phyloP scores from a whole-genome alignment of 2,113 vertebrate genomes.

The Eulemur rufifrons region DNA sequence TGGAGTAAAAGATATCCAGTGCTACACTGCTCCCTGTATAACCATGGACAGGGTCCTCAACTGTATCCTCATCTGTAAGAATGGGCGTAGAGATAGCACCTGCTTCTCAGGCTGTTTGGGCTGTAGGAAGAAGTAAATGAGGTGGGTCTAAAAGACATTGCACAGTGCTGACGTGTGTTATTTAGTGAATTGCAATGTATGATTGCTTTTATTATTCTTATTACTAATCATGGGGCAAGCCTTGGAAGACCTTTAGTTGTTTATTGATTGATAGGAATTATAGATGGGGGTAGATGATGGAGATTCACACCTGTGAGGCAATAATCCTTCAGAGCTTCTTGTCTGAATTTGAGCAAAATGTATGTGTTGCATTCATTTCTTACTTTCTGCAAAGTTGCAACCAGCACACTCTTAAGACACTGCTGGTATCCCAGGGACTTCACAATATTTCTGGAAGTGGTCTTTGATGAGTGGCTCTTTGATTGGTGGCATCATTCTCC shows the following conservation, averaged over 20 bases:
- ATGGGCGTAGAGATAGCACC: fast-evolving
- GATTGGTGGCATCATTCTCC: neutral
- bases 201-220: neutral
- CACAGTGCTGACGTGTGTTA: neutral
- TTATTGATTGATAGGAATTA: neutral
- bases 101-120: neutral
- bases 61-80: neutral
- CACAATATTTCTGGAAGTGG: neutral
- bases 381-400: neutral
- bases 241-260: neutral
- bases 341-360: neutral
- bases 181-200: neutral
- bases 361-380: neutral
- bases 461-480: neutral
- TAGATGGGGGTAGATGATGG: neutral
- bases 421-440: neutral
- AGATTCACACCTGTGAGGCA: neutral
- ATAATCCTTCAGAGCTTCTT: neutral
- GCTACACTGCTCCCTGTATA: fast-evolving
- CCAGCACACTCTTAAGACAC: neutral
- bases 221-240: neutral
- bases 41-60: neutral
- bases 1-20: neutral
- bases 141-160: neutral
- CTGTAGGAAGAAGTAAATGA: neutral